Conservation (phyloP, 2,797 vertebrate genomes). For the Carapus acus region DNA sequence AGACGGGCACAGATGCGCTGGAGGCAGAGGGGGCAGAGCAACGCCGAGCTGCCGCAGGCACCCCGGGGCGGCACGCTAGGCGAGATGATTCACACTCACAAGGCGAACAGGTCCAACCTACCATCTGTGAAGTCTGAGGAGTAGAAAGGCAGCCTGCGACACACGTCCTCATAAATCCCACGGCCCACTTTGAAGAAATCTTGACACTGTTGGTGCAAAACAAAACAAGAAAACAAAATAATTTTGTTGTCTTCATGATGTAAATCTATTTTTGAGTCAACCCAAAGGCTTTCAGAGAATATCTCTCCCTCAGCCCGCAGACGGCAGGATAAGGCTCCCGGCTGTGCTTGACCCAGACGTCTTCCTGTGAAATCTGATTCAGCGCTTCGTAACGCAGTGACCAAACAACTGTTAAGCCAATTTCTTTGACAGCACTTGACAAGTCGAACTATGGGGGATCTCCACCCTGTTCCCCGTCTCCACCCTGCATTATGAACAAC, state of each 20-base stretch:
- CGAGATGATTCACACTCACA: conserved; percentile 56
- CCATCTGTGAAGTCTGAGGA: conserved; percentile 86
- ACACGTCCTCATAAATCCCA: conserved; percentile 89
- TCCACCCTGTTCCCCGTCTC: no score
- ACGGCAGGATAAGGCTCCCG: not conserved
- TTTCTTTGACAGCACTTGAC: not conserved
- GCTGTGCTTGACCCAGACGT: conserved; percentile 9
- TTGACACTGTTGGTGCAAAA: conserved; percentile 63
- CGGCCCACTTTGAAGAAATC: conserved; percentile 84
- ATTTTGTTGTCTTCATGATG: not conserved
- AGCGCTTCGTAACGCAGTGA: not conserved
- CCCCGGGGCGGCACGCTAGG: conserved; percentile 43
- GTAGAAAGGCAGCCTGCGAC: conserved; percentile 84
- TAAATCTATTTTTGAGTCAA: not conserved
- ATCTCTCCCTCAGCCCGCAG: not conserved
- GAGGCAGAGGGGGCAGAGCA: conserved; percentile 50
- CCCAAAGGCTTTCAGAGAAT: not conserved
- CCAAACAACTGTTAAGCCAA: not conserved
- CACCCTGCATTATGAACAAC: conserved; percentile 10
- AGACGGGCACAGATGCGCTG: conserved; percentile 49
- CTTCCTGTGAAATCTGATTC: not conserved
- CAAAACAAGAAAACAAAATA: conserved; percentile 21
- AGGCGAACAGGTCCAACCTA: conserved; percentile 41
- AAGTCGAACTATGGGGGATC: no score
- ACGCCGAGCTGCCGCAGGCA: conserved; percentile 46